A percentile compares a stretch with the other conserved stretches of the same genome.
Evolutionary conservation across 2,888 invertebrate genomes (phyloP).

Genomic region (Tetragonula carbonaria): DNA sequence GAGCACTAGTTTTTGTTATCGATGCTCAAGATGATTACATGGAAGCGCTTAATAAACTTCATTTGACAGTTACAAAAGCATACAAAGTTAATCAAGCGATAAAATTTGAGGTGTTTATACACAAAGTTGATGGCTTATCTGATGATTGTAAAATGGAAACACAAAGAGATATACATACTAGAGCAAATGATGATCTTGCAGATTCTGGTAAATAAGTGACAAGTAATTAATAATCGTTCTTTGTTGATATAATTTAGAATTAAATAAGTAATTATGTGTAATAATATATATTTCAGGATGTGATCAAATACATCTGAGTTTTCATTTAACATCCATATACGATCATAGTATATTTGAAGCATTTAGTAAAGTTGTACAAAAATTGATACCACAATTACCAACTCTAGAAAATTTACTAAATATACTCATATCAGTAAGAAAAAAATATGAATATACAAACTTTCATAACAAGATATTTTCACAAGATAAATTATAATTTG

Average conservation of each 20-base stretch:
- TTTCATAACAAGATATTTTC: background rate
- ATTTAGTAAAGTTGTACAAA: conserved; percentile 99
- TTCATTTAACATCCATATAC: conserved; percentile 99
- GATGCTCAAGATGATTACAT: conserved; percentile 99
- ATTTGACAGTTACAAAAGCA: conserved; percentile 96
- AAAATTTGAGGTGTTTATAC: conserved; percentile 99
- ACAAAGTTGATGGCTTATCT: conserved; percentile 99
- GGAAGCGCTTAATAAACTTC: conserved; percentile 96
- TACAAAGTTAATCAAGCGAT: conserved; percentile 98
- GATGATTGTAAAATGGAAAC: conserved; percentile 99
- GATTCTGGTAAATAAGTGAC: conserved; percentile 88
- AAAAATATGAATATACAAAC: conserved; percentile 14
- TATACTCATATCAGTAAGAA: conserved; percentile 96
- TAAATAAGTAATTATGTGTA: background rate
- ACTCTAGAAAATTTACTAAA: conserved; percentile 98
- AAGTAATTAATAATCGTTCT: background rate
- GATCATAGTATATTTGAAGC: conserved; percentile 99
- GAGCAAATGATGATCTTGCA: conserved; percentile 96
- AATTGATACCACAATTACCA: conserved; percentile 98
- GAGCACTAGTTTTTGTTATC: conserved; percentile 99
- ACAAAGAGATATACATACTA: conserved; percentile 98
- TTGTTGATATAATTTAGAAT: background rate
- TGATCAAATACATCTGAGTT: conserved; percentile 95
- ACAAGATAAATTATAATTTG: conserved; percentile 22
- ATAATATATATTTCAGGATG: conserved; percentile 83